Base-by-base conservation (phyloP, 2,888 invertebrate species). In the Elaeidobius kamerunicus region DNA sequence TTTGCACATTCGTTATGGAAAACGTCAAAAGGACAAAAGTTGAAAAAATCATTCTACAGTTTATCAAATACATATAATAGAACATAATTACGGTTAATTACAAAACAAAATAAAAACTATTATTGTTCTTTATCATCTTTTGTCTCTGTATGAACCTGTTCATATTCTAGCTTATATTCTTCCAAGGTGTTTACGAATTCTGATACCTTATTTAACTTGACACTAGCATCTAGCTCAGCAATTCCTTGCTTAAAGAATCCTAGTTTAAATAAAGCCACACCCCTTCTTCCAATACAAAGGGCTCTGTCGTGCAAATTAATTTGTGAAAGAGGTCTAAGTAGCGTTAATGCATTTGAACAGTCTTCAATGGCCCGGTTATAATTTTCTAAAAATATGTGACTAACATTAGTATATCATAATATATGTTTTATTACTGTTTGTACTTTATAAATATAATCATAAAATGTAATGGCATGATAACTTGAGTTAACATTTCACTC, bases 161-260 rank as follows among this genome's bases (percentile, higher is more conserved):
- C 38, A 41, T 20, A 42, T 36, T 55, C 39, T 2, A 12, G 4
- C 19, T 46, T 38, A 18, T 5, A 56, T 17, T 56, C 56, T 4
- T 59, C 55, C 16, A 65, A 54, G 44, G 60, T 44, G 20, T 75
- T 73, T 66, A 77, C 76, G 38, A 88, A 76, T 9, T 75, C 74
- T 36, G 80, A 76, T 4, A 78, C 74, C 0, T 87, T 86, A 46
- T 82, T 69, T 15, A 91, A 73, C 64, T 81, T 81, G 7, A 84
- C 67, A 1, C 90, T 90, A 4, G 82, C 84, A 67, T 86, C 83
- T 72, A 89, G 80, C 73, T 92, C 91, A 51, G 77, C 78, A 40
- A 87, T 79, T 30, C 83, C 87, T 69, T 89, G 85, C 57, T 77
- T 79, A 38, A 82, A 76, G 65, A 84, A 77, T 2, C 87, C 85